phyloP scores from a whole-genome alignment of 1,140 invertebrate species.

The Drosophila melanica region DNA sequence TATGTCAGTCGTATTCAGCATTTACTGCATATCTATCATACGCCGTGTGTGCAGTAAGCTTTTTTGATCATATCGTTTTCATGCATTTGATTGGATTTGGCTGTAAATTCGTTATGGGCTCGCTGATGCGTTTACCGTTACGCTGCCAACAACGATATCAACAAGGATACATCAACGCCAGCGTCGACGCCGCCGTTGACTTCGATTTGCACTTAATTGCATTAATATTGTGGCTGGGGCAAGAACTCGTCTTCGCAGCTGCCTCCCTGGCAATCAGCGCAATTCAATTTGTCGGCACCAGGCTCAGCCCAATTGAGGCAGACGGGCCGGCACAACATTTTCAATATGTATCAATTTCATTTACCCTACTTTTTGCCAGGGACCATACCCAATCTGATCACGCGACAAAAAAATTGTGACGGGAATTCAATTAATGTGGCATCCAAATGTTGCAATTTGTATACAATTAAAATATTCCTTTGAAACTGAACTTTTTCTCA shows the following conservation, averaged over 20 bases:
- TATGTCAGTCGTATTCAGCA: background rate
- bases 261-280: conserved; percentile 58
- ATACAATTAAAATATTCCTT: too few species aligned
- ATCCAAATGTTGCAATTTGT: too few species aligned
- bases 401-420: too few species aligned
- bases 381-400: background rate
- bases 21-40: conserved; percentile 11
- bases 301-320: conserved; percentile 24
- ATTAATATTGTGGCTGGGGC: conserved; percentile 64
- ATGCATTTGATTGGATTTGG: conserved; percentile 74
- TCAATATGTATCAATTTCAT: conserved; percentile 67
- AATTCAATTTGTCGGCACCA: conserved; percentile 71
- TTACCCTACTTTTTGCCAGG: conserved; percentile 30
- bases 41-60: conserved; percentile 27
- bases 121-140: conserved; percentile 69
- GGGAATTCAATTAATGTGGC: too few species aligned
- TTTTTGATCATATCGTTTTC: conserved; percentile 57
- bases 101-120: conserved; percentile 68
- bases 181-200: conserved; percentile 29
- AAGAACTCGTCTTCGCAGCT: conserved; percentile 30
- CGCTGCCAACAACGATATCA: conserved; percentile 23
- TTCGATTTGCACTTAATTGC: conserved; percentile 75
- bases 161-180: conserved; percentile 27
- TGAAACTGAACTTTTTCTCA: too few species aligned
- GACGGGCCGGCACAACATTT: conserved; percentile 53